Base-by-base conservation (phyloP, 35 echinoderm and acorn worm genomes). In the Acanthaster planci region DNA sequence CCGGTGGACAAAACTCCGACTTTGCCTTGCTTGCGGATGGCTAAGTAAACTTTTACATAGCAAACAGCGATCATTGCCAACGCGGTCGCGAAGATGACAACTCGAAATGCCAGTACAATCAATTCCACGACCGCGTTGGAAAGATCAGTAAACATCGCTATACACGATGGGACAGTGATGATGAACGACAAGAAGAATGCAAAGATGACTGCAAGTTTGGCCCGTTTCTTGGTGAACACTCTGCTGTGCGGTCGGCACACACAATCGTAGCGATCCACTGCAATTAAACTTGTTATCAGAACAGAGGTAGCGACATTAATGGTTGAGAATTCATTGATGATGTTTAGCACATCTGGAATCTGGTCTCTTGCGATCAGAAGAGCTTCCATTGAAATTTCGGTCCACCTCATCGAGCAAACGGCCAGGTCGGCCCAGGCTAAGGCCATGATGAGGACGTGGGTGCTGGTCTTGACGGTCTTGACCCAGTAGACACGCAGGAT, bases 221-320 rank as follows among this genome's bases (percentile, higher is more conserved):
- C 60, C 60, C 60, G 60, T 67, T 32, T 67, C 6, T 67, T 22
- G 0, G 60, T 67, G 60, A 67, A 67, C 8, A n/a, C 18, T 32
- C 60, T 16, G n/a, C 22, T 22, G 8, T 67, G 60, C 27, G 60
- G 16, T 29, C 60, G 60, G 60, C 60, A 67, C 57, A 60, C 60
- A 26, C 57, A 60, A 19, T 60, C 57, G 19, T 60, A 60, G 57
- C 57, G 57, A 60, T 67, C 60, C 31, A 7, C 60, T 67, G 60
- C 60, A 67, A 67, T 67, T 1, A 67, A 1, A 27, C 21, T 26
- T 12, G 64, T 72, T 26, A 9, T 72, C 64, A 72, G 23, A 21
- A 72, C 34, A 26, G 64, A 72, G 18, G 64, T 29, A 72, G 26
- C 64, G 64, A 27, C 34, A 31, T 34, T 27, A 72, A n/a, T n/a